Evolutionary conservation across 2,113 vertebrate species (phyloP), one percentile per base, ranked within the genome.

Genomic region (Brachypodius melanocephalos): DNA sequence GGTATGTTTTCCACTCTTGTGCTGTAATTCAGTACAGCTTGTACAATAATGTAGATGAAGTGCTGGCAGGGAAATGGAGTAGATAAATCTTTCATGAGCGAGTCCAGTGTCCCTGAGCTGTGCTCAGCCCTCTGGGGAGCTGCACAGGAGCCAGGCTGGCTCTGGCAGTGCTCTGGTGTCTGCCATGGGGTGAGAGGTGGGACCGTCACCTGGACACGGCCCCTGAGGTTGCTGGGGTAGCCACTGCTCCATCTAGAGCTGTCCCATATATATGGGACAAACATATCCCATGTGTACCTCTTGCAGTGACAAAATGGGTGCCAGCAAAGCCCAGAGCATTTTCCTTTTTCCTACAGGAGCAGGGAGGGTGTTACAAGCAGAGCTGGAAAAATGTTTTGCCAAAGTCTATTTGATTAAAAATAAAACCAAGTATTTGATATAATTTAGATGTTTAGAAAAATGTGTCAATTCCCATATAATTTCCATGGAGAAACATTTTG

Each of bases 11-110:
- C 85, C 63, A 58, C 85, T 82, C 9, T 28, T 51, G 92, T 73
- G 74, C 52, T 85, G 32, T 88, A 93, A 93, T 90, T 89, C 91
- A 88, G 78, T 66, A n/a, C 55, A 85, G 87, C 81, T 87, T 76
- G 67, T 79, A 63, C 51, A 83, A 46, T 85, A 57, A 89, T 69
- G 78, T 46, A 49, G 75, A 79, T 78, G 83, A 90, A 88, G 49
- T 91, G 71, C 86, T 83, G 94, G 82, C 85, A 85, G 85, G 87
- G 91, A 96, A 95, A 83, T 40, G 4, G 81, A 91, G 84, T 24
- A 66, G 78, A 78, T 87, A 57, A 94, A 95, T 94, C 74, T 62
- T 91, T 69, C 38, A 38, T 73, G 73, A 85, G 74, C 0, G 1
- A 66, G 59, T 40, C 69, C 61, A 11, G 73, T 54, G 49, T 90